Percentiles rank a stretch among this genome's conserved stretches.
Evolutionary conservation across 2,888 invertebrate genomes (phyloP).

Genomic region (Tigriopus californicus): DNA sequence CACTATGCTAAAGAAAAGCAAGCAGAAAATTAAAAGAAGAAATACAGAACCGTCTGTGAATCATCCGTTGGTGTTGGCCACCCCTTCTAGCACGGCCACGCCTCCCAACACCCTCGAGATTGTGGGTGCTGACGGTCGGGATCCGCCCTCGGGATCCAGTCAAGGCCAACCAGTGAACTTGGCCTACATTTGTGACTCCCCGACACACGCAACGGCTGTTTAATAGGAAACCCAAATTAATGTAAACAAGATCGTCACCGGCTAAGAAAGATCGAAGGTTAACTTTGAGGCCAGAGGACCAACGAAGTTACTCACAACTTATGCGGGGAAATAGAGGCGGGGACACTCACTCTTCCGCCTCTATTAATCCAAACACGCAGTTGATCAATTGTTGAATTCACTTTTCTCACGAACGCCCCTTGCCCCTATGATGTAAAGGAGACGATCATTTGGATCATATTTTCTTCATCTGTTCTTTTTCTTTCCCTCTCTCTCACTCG

Average conservation of each 20-base stretch:
- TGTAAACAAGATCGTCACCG: too few species aligned
- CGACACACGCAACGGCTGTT: constrained; percentile 15
- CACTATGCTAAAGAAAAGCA: constrained; percentile 36
- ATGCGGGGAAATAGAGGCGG: not conserved
- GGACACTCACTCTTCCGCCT: not conserved
- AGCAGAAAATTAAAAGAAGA: constrained; percentile 34
- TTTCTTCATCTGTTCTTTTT: not conserved
- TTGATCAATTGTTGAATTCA: too few species aligned
- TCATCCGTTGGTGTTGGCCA: constrained; percentile 2
- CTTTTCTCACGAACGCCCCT: too few species aligned
- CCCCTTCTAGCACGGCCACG: not conserved
- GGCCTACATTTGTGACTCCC: constrained; percentile 16
- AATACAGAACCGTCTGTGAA: constrained; percentile 25
- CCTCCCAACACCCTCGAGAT: not conserved
- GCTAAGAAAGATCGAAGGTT: too few species aligned
- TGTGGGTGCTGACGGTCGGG: not conserved
- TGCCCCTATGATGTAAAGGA: too few species aligned
- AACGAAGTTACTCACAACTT: not conserved
- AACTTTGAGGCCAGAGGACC: not conserved
- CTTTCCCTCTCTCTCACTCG: constrained; percentile 9
- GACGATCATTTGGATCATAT: not conserved
- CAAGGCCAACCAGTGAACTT: constrained; percentile 1
- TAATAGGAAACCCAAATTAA: not conserved
- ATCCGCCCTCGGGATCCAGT: not conserved
- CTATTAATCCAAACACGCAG: not conserved